phyloP scores from a whole-genome alignment of 2,113 vertebrate species.

The Nettapus auritus region DNA sequence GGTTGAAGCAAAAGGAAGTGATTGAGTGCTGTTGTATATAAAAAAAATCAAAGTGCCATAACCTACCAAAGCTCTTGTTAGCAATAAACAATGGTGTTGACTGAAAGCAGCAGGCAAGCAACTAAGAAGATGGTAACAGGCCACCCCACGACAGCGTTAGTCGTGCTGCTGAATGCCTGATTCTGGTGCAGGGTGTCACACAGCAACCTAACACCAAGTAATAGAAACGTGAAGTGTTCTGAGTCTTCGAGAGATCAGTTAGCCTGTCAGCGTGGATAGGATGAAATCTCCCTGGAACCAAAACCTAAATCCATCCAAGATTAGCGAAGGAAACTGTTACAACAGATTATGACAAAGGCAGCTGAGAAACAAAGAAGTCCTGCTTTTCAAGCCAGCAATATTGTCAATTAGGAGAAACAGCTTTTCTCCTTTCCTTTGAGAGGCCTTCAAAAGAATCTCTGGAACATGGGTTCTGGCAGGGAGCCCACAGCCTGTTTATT shows the following conservation, averaged over 20 bases:
- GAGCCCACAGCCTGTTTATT: background rate
- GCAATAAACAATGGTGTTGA: background rate
- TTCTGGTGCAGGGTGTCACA: background rate
- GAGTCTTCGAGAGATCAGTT: background rate
- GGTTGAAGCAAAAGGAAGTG: background rate
- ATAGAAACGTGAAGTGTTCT: rapidly evolving
- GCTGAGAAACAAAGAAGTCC: background rate
- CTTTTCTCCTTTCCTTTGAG: background rate
- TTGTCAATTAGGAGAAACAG: background rate
- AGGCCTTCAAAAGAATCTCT: background rate
- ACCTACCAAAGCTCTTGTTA: background rate
- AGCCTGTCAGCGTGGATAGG: background rate
- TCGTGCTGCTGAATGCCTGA: background rate
- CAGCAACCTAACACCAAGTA: background rate
- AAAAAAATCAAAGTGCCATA: background rate
- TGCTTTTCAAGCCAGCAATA: background rate
- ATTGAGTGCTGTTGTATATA: background rate
- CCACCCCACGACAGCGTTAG: rapidly evolving
- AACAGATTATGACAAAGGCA: background rate
- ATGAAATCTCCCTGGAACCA: background rate
- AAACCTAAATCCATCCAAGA: background rate
- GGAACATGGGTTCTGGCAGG: background rate
- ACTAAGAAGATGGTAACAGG: background rate
- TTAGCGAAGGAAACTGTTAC: background rate
- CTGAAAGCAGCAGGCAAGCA: background rate